These are phyloP conservation scores for Melitaea cinxia DNA, from an alignment of 1,140 invertebrate species.

Conservation along the genomic window DNA sequence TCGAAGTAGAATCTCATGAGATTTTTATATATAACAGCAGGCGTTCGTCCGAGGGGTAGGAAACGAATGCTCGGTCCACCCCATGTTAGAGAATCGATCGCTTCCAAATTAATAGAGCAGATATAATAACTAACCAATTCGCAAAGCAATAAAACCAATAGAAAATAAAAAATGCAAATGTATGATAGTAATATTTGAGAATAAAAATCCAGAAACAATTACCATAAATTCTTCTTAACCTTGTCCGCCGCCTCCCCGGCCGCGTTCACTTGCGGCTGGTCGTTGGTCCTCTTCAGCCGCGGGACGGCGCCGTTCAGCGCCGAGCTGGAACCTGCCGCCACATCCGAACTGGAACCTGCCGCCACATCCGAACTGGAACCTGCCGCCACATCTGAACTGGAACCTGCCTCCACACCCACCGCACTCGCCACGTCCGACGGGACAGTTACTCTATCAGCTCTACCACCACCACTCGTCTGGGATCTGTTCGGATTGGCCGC, in stretches of 20 bases:
- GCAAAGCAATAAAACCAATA: too few species aligned
- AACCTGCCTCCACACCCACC: not conserved
- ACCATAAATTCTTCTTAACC: slow-evolving; percentile 50
- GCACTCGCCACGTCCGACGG: not conserved
- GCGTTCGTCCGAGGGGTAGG: too few species aligned
- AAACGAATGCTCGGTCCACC: too few species aligned
- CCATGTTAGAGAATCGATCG: too few species aligned
- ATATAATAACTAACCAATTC: too few species aligned
- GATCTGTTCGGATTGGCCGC: slow-evolving; percentile 3
- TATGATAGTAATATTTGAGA: not conserved
- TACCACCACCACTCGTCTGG: not conserved
- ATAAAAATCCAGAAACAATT: slow-evolving; percentile 7
- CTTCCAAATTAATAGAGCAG: too few species aligned
- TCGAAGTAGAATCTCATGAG: too few species aligned
- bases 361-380: not conserved
- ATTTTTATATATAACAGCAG: too few species aligned
- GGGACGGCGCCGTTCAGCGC: slow-evolving; percentile 32
- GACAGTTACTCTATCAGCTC: not conserved
- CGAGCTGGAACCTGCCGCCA: slow-evolving; percentile 5
- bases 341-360: not conserved
- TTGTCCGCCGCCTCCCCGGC: slow-evolving; percentile 39
- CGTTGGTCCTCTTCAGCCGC: slow-evolving; percentile 58
- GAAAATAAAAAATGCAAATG: too few species aligned
- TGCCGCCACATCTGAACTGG: not conserved
- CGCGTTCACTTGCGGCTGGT: slow-evolving; percentile 62